Percentiles rank a stretch among this genome's conserved stretches.
phyloP scores from a whole-genome alignment of 2,797 vertebrate genomes.

The Eulemur mongoz region DNA sequence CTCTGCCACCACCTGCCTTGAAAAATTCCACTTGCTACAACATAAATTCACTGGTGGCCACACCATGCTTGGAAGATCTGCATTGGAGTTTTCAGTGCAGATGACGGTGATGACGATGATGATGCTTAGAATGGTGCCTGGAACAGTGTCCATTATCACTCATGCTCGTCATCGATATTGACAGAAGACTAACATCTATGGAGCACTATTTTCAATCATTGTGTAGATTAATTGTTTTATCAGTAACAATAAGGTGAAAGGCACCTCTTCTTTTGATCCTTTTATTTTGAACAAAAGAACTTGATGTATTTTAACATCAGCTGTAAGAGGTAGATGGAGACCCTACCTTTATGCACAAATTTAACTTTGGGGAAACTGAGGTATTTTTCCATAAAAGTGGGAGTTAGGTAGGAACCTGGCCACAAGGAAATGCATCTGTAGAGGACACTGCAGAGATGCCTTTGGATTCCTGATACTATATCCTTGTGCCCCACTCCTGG shows the following conservation, averaged over 20 bases:
- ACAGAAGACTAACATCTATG: background rate
- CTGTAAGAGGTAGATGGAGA: background rate
- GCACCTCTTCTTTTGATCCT: background rate
- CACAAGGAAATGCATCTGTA: background rate
- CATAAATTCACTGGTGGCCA: background rate
- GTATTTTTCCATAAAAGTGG: background rate
- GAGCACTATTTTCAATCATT: background rate
- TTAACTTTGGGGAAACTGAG: background rate
- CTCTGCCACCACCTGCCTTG: background rate
- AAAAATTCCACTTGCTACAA: background rate
- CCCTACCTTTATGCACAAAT: background rate
- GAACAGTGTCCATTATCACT: accelerated
- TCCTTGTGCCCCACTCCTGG: background rate
- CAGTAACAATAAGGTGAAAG: background rate
- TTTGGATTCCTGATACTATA: accelerated
- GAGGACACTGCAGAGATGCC: background rate
- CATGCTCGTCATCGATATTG: accelerated
- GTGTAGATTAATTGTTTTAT: background rate
- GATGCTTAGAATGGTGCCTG: background rate
- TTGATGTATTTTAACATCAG: background rate
- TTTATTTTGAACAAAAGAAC: background rate
- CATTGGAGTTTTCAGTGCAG: background rate
- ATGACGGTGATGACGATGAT: too few relatives aligned
- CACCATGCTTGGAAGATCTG: background rate
- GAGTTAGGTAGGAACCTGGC: background rate